Evolutionary conservation across 2,797 vertebrate species (phyloP).

Genomic region (Chloroceryle inda): DNA sequence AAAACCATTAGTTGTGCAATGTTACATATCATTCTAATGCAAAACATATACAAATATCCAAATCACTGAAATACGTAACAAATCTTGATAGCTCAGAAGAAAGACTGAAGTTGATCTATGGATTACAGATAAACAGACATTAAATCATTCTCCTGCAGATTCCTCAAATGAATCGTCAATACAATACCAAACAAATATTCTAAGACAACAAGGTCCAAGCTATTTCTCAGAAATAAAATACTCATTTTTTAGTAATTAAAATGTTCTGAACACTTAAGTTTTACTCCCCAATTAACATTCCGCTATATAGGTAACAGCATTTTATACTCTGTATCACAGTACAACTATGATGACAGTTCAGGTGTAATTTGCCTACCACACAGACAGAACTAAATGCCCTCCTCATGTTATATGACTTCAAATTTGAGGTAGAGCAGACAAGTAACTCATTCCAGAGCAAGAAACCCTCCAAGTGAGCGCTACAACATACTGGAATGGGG

Average conservation of each 20-base stretch:
- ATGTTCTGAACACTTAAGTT: background rate
- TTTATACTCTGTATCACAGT: background rate
- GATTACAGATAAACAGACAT: background rate
- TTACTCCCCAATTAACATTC: background rate
- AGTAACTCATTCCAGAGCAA: background rate
- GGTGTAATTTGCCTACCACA: background rate
- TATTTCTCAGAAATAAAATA: background rate
- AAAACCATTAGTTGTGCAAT: background rate
- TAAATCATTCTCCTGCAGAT: background rate
- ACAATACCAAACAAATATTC: background rate
- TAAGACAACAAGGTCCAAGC: background rate
- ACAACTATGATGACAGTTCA: background rate
- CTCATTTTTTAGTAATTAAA: background rate
- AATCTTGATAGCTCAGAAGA: background rate
- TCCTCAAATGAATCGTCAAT: background rate
- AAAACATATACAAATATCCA: background rate
- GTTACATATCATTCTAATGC: background rate
- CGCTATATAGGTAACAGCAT: background rate
- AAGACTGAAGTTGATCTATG: accelerated
- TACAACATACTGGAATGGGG: background rate
- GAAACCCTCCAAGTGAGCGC: background rate
- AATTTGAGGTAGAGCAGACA: background rate
- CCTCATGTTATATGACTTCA: background rate
- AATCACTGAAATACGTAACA: background rate
- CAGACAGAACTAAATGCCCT: background rate